phyloP scores from a whole-genome alignment of 2,113 vertebrate genomes.

The Rissa tridactyla region DNA sequence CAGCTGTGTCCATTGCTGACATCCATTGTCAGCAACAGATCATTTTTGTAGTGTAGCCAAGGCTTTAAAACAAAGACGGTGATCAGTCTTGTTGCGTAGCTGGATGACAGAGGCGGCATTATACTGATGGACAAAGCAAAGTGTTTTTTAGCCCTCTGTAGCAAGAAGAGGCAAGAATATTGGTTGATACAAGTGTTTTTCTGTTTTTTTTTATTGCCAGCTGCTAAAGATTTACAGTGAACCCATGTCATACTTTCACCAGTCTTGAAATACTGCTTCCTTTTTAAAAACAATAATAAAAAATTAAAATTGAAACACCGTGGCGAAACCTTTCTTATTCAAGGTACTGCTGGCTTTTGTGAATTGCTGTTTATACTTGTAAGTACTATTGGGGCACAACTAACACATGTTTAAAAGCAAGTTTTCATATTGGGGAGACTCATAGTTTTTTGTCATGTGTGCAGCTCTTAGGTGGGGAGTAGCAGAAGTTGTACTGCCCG shows the following conservation, averaged over 20 bases:
- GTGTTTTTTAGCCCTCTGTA: neutral
- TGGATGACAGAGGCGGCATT: slow-evolving; percentile 17
- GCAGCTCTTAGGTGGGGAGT: neutral
- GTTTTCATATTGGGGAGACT: neutral
- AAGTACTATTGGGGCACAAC: neutral
- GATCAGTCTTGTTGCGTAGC: slow-evolving; percentile 22
- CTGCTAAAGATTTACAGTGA: neutral
- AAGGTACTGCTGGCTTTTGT: neutral
- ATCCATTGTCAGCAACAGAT: slow-evolving; percentile 45
- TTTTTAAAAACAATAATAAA: neutral
- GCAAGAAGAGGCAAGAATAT: neutral
- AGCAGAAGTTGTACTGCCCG: neutral
- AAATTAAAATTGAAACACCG: neutral
- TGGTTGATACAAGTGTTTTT: neutral
- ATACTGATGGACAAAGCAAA: slow-evolving; percentile 38
- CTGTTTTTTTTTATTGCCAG: neutral
- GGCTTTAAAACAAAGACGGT: neutral
- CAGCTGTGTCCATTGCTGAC: slow-evolving; percentile 18
- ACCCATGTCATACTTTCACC: neutral
- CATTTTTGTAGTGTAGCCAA: slow-evolving; percentile 42
- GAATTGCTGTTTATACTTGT: neutral
- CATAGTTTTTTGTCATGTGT: neutral
- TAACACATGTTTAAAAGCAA: neutral
- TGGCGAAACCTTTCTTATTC: neutral
- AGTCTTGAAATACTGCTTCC: neutral